These are phyloP conservation scores for Halocaridina rubra DNA, from an alignment of 2,888 invertebrate species.

Conservation along the genomic window DNA sequence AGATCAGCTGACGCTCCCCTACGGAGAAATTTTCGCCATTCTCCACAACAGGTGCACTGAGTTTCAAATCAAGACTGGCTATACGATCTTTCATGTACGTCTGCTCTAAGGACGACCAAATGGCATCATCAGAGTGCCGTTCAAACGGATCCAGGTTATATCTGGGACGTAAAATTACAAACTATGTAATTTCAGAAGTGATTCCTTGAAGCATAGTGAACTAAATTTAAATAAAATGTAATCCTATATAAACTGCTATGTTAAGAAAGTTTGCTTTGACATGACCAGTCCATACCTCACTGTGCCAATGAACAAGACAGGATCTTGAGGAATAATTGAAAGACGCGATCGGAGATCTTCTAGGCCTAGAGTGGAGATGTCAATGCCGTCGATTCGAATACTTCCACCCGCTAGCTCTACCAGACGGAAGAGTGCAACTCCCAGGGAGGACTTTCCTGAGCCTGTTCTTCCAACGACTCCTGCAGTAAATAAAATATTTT, in stretches of 20 bases:
- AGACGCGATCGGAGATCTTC: conserved; percentile 71
- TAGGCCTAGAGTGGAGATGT: conserved; percentile 71
- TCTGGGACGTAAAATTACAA: conserved; percentile 70
- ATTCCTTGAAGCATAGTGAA: too few species aligned
- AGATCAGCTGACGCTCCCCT: conserved; percentile 76
- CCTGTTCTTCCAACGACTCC: conserved; percentile 64
- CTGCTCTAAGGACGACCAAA: conserved; percentile 90
- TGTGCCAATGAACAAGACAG: conserved; percentile 74
- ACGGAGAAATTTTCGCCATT: conserved; percentile 72
- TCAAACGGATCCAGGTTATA: conserved; percentile 94
- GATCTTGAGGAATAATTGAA: conserved; percentile 75
- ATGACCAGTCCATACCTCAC: conserved; percentile 73
- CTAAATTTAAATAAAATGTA: too few species aligned
- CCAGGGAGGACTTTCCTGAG: conserved; percentile 70
- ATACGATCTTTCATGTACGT: conserved; percentile 81
- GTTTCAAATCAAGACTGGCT: conserved; percentile 32
- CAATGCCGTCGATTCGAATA: conserved; percentile 72
- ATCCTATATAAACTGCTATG: too few species aligned
- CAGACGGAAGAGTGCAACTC: conserved; percentile 74
- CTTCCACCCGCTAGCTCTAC: conserved; percentile 72
- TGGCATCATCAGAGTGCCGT: conserved; percentile 80
- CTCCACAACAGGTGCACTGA: conserved; percentile 70
- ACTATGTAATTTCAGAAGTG: too few species aligned
- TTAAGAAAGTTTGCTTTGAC: too few species aligned
- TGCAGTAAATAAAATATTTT: too few species aligned